phyloP scores from a whole-genome alignment of 2,797 vertebrate species.

The Distichodus sexfasciatus region DNA sequence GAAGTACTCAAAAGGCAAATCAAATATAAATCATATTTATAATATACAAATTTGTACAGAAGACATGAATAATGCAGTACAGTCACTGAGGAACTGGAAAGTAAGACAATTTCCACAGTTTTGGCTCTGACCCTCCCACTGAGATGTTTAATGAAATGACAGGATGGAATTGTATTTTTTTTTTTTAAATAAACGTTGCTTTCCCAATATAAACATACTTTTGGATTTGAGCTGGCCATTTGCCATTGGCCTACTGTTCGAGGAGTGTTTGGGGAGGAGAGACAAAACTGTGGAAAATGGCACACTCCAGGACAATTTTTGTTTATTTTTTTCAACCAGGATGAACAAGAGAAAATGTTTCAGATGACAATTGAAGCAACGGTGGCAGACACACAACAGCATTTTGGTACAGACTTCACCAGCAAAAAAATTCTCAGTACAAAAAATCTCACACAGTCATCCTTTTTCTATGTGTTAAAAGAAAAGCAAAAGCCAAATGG shows the following conservation, averaged over 20 bases:
- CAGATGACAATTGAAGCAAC: slow-evolving; percentile 65
- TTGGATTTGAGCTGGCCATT: too few relatives aligned
- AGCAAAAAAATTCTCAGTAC: slow-evolving; percentile 34
- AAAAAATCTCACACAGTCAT: slow-evolving; percentile 52
- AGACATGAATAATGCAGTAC: slow-evolving; percentile 65
- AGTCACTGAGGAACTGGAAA: slow-evolving; percentile 8
- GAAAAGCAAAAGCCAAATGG: slow-evolving; percentile 61
- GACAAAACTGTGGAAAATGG: not conserved
- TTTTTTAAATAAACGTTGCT: too few relatives aligned
- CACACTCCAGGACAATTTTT: slow-evolving; percentile 11
- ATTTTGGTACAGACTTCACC: slow-evolving; percentile 46
- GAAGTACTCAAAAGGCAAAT: slow-evolving; percentile 64
- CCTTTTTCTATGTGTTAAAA: slow-evolving; percentile 56
- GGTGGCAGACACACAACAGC: slow-evolving; percentile 46
- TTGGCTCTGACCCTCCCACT: not conserved
- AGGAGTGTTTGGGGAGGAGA: slow-evolving; percentile 2
- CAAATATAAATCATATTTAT: slow-evolving; percentile 86
- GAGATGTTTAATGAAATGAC: not conserved
- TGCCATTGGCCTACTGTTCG: too few relatives aligned
- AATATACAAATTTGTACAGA: slow-evolving; percentile 85
- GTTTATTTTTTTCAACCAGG: slow-evolving; percentile 10
- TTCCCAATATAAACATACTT: too few relatives aligned
- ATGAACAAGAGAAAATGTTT: slow-evolving; percentile 49
- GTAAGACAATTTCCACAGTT: not conserved
- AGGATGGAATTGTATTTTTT: slow-evolving; percentile 6